phyloP scores from a whole-genome alignment of 2,888 invertebrate species.

The Stenichneumon culpator region DNA sequence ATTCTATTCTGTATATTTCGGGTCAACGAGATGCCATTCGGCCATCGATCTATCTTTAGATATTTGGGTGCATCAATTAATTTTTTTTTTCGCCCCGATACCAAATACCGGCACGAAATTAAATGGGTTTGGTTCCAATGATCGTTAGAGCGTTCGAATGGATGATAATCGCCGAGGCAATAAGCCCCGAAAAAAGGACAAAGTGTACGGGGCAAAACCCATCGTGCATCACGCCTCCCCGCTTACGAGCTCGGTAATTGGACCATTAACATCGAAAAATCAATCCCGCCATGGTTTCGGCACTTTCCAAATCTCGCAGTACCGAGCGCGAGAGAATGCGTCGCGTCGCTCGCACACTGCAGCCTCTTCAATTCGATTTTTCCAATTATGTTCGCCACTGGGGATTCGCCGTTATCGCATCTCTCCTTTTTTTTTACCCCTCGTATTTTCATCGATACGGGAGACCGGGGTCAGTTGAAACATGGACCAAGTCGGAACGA shows the following conservation, averaged over 20 bases:
- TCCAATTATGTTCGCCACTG: constrained; percentile 44
- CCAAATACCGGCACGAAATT: not conserved
- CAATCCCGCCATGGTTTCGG: constrained; percentile 48
- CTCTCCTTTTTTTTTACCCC: not conserved
- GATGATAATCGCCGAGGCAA: constrained; percentile 57
- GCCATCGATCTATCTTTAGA: not conserved
- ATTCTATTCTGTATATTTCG: too few relatives aligned
- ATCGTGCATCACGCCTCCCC: constrained; percentile 5
- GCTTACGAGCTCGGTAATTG: constrained; percentile 58
- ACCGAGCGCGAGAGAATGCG: not conserved
- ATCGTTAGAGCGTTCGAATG: constrained; percentile 26
- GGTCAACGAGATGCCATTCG: too few relatives aligned
- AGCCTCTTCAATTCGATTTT: constrained; percentile 49
- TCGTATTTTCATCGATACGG: too few relatives aligned
- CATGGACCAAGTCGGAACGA: too few relatives aligned
- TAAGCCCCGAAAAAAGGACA: constrained; percentile 40
- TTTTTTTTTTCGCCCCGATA: not conserved
- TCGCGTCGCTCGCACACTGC: constrained; percentile 4
- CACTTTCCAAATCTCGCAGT: constrained; percentile 21
- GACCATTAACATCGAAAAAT: constrained; percentile 62
- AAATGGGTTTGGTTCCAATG: not conserved
- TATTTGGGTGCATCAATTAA: constrained; percentile 9
- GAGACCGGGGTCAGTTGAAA: too few relatives aligned
- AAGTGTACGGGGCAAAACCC: not conserved
- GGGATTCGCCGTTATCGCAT: not conserved